Conservation (phyloP, 2,797 vertebrate genomes). For the Gambelia wislizenii region DNA sequence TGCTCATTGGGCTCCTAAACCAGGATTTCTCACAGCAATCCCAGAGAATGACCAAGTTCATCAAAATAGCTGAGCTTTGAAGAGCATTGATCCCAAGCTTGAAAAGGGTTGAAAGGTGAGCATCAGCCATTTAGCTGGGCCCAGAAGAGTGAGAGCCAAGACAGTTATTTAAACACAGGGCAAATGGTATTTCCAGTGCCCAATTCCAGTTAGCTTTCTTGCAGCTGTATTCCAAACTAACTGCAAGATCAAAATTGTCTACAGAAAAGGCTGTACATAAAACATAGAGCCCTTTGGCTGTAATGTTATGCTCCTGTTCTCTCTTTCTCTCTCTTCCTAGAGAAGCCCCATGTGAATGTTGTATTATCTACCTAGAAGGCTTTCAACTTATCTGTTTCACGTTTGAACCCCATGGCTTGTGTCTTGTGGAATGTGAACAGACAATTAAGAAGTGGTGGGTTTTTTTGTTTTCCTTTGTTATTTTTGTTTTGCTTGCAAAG, state of each 20-base stretch:
- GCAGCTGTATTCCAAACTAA: background rate
- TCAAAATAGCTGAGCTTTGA: too few species aligned
- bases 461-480: background rate
- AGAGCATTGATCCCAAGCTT: too few species aligned
- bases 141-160: background rate
- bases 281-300: background rate
- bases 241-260: background rate
- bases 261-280: background rate
- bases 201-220: background rate
- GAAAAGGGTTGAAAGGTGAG: too few species aligned
- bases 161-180: background rate
- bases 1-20: too few species aligned
- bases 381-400: background rate
- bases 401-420: background rate
- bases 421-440: rapidly evolving
- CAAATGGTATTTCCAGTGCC: background rate
- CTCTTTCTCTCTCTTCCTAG: background rate
- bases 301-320: background rate
- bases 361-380: too few species aligned
- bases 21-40: too few species aligned
- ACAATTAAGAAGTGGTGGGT: background rate
- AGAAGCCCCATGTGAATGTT: background rate
- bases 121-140: too few species aligned
- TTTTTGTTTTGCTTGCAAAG: background rate
- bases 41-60: too few species aligned